A percentile compares a stretch with the other conserved stretches of the same genome.
phyloP scores from a whole-genome alignment of 2,797 vertebrate species.

The Neosalanx taihuensis region DNA sequence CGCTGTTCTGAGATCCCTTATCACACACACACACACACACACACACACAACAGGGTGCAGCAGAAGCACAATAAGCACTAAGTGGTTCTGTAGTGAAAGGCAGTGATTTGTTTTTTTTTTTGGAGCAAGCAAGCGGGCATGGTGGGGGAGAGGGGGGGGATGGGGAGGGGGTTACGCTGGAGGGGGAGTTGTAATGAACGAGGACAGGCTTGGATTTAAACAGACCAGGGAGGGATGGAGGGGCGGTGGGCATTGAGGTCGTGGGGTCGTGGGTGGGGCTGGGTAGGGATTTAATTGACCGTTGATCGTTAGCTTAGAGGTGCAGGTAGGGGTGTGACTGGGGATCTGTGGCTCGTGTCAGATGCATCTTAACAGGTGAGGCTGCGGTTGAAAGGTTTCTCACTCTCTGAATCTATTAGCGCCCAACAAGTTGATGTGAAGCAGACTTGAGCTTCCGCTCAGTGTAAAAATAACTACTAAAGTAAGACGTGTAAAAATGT shows the following conservation, averaged over 20 bases:
- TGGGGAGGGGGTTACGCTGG: conserved; percentile 53
- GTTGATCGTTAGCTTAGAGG: conserved; percentile 75
- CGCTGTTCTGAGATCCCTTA: conserved; percentile 54
- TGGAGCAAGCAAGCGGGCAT: conserved; percentile 50
- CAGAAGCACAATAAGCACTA: conserved; percentile 68
- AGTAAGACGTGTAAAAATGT: too few relatives aligned
- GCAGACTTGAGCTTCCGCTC: neutral
- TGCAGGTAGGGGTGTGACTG: conserved; percentile 65
- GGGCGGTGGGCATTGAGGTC: neutral
- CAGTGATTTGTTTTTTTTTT: conserved; percentile 73
- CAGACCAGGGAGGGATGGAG: neutral
- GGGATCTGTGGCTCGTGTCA: conserved; percentile 55
- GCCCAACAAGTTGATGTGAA: too few relatives aligned
- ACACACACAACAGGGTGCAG: conserved; percentile 60
- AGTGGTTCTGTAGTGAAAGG: conserved; percentile 54
- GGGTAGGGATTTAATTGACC: conserved; percentile 61
- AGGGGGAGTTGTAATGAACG: conserved; percentile 65
- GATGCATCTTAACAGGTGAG: conserved; percentile 47
- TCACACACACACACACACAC: conserved; percentile 41
- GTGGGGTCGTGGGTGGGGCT: too few relatives aligned
- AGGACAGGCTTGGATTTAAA: conserved; percentile 48
- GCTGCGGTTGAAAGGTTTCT: neutral
- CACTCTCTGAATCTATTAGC: too few relatives aligned
- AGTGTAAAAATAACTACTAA: too few relatives aligned
- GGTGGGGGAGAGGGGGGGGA: conserved; percentile 60